These are phyloP conservation scores for Apteryx mantelli DNA, from an alignment of 2,113 vertebrate genomes.

Conservation along the genomic window DNA sequence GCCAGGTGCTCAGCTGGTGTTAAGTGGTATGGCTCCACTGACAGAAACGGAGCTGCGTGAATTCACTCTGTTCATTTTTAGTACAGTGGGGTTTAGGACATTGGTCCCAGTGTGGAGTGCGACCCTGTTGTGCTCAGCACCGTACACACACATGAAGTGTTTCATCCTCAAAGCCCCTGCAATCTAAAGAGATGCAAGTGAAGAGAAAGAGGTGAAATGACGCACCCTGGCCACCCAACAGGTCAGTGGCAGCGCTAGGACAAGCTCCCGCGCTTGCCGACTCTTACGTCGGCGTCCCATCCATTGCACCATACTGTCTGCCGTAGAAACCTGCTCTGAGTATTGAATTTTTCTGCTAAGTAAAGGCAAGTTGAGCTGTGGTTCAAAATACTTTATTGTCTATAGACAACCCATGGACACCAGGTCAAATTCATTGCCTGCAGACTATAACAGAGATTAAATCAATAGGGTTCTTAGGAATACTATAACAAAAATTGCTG, in stretches of 20 bases:
- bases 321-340: not conserved
- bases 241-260: not conserved
- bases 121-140: not conserved
- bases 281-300: accelerated
- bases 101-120: not conserved
- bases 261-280: not conserved
- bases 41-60: not conserved
- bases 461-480: not conserved
- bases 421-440: not conserved
- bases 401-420: accelerated
- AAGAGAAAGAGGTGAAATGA: not conserved
- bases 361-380: not conserved
- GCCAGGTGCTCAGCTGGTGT: not conserved
- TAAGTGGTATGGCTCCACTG: not conserved
- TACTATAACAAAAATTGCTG: not conserved
- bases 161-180: conserved; percentile 3
- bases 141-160: not conserved
- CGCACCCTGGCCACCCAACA: not conserved
- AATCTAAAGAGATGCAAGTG: not conserved
- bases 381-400: not conserved
- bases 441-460: not conserved
- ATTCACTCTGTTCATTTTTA: not conserved
- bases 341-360: not conserved
- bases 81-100: not conserved
- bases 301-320: not conserved